Percentiles rank a stretch among this genome's conserved stretches.
Evolutionary conservation across 37 sponge, comb jelly and placozoan species (phyloP).

Genomic region (Tethya wilhelma): DNA sequence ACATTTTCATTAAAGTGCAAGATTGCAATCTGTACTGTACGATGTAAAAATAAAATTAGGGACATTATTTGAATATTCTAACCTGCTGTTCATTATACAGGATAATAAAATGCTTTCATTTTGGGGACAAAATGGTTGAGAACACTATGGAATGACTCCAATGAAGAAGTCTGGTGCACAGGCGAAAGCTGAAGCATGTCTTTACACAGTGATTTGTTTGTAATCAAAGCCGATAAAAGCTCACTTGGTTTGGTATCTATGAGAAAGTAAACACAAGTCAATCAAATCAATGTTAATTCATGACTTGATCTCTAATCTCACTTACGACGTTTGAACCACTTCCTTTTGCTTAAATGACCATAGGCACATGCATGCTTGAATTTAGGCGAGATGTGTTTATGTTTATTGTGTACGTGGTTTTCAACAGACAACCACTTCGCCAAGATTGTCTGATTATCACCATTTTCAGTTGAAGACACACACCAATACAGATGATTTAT

Average conservation of each 20-base stretch:
- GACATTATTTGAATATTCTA: no score
- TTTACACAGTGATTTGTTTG: neutral
- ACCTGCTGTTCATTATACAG: constrained; percentile 37
- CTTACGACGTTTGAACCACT: constrained; percentile 56
- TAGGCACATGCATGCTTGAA: neutral
- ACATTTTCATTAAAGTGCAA: no score
- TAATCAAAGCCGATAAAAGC: constrained; percentile 10
- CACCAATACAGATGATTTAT: constrained; percentile 70
- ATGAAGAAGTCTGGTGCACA: constrained; percentile 29
- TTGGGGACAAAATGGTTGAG: constrained; percentile 50
- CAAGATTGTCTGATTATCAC: neutral
- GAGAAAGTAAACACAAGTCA: neutral
- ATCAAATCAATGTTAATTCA: neutral
- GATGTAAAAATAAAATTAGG: no score
- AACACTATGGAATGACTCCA: constrained; percentile 57
- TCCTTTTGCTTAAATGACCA: constrained; percentile 20
- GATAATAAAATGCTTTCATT: constrained; percentile 41
- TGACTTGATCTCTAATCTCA: no score
- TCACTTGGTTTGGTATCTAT: constrained; percentile 46
- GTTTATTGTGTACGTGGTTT: constrained; percentile 59
- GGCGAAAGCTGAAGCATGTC: constrained; percentile 17
- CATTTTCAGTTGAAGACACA: neutral
- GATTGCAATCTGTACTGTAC: no score
- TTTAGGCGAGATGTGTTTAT: neutral
- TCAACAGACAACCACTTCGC: neutral